Evolutionary conservation across 2,888 invertebrate genomes (phyloP).

Genomic region (Matsumyia berberina): DNA sequence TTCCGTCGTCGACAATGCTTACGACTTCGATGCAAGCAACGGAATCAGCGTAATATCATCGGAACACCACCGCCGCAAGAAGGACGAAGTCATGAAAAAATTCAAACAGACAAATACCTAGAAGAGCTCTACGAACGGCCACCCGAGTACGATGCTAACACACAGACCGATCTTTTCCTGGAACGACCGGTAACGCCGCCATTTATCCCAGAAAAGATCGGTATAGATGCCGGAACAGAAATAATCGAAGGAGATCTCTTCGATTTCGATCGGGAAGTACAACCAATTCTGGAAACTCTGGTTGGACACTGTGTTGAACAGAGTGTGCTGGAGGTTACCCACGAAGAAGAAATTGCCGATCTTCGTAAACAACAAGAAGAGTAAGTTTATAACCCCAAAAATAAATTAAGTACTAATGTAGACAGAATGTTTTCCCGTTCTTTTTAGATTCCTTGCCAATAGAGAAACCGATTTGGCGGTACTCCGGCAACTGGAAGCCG

Average conservation of each 20-base stretch:
- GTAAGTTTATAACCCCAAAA: conserved; percentile 77
- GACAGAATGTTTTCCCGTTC: conserved; percentile 52
- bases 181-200: conserved; percentile 92
- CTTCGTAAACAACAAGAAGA: conserved; percentile 88
- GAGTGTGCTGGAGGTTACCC: conserved; percentile 94
- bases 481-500: conserved; percentile 91
- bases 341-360: conserved; percentile 95
- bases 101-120: conserved; percentile 95
- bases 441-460: conserved; percentile 84
- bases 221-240: conserved; percentile 93
- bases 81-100: conserved; percentile 92
- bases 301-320: conserved; percentile 96
- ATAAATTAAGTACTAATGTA: not conserved
- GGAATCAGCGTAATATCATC: conserved; percentile 86
- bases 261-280: conserved; percentile 96
- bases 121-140: conserved; percentile 93
- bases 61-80: conserved; percentile 86
- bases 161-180: conserved; percentile 94
- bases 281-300: conserved; percentile 94
- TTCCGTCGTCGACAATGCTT: conserved; percentile 89
- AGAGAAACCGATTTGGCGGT: conserved; percentile 93
- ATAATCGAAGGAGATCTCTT: conserved; percentile 96
- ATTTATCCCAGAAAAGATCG: conserved; percentile 91
- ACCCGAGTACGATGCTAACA: conserved; percentile 90
- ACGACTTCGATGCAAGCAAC: conserved; percentile 85